phyloP scores from a whole-genome alignment of 2,888 invertebrate species.

The Panopea generosa region DNA sequence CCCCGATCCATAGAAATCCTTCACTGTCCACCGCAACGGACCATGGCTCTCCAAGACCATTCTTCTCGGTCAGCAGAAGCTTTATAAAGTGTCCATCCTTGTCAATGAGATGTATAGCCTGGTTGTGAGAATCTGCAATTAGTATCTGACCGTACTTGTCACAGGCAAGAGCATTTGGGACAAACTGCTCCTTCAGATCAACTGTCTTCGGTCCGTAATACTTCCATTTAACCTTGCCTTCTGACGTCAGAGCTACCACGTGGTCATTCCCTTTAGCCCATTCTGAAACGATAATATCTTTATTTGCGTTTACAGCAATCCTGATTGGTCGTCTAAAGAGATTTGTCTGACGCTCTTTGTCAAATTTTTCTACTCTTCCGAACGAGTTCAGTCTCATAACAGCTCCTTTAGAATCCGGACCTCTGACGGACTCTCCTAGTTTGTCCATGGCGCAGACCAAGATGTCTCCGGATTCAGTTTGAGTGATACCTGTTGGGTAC shows the following conservation, averaged over 20 bases:
- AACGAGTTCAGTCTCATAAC: conserved; percentile 52
- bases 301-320: conserved; percentile 57
- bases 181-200: conserved; percentile 51
- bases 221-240: conserved; percentile 59
- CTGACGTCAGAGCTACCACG: conserved; percentile 48
- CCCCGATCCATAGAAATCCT: conserved; percentile 62
- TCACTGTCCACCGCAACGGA: conserved; percentile 61
- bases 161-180: conserved; percentile 55
- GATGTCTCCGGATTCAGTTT: conserved; percentile 59
- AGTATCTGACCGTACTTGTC: conserved; percentile 61
- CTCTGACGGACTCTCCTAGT: conserved; percentile 47
- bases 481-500: conserved; percentile 55
- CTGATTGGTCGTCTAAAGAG: conserved; percentile 60
- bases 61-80: conserved; percentile 52
- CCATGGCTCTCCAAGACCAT: conserved; percentile 63
- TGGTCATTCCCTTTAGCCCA: conserved; percentile 63
- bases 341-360: conserved; percentile 45
- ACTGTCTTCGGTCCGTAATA: conserved; percentile 56
- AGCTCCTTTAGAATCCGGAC: conserved; percentile 54
- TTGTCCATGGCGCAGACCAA: conserved; percentile 65
- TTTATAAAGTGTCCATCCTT: conserved; percentile 60
- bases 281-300: conserved; percentile 63
- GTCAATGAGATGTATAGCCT: conserved; percentile 55
- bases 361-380: conserved; percentile 57
- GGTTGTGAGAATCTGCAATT: conserved; percentile 59